Evolutionary conservation across 2,888 invertebrate species (phyloP).

Genomic region (Dendrolimus houi): DNA sequence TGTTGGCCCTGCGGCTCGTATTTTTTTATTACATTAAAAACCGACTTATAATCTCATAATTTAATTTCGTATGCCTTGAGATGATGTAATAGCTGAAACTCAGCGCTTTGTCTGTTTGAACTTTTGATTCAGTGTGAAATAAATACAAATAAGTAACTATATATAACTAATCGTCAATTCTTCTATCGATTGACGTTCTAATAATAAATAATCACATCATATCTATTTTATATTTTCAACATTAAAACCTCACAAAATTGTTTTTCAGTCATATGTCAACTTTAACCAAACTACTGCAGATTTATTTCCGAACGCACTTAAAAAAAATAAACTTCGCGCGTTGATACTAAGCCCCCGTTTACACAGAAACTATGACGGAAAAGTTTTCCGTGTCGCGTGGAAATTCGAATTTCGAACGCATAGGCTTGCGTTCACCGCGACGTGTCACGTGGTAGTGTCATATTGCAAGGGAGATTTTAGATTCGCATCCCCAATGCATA

Average conservation of each 20-base stretch:
- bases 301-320: background rate
- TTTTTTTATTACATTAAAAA: no score
- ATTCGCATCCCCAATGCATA: conserved; percentile 53
- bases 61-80: no score
- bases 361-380: background rate
- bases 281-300: background rate
- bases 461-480: conserved; percentile 53
- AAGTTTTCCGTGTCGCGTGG: conserved; percentile 11
- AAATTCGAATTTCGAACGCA: conserved; percentile 44
- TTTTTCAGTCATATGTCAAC: background rate
- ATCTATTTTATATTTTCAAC: conserved; percentile 6
- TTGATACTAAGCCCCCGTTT: background rate
- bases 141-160: no score
- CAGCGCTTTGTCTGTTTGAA: no score
- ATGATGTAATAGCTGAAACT: no score
- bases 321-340: background rate
- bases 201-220: no score
- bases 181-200: no score
- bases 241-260: conserved; percentile 5
- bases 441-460: conserved; percentile 64
- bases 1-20: no score
- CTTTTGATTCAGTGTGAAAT: no score
- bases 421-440: conserved; percentile 62
- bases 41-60: no score
- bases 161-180: no score